These are phyloP conservation scores for Onychostoma macrolepis DNA, from an alignment of 2,113 vertebrate genomes.

Conservation along the genomic window DNA sequence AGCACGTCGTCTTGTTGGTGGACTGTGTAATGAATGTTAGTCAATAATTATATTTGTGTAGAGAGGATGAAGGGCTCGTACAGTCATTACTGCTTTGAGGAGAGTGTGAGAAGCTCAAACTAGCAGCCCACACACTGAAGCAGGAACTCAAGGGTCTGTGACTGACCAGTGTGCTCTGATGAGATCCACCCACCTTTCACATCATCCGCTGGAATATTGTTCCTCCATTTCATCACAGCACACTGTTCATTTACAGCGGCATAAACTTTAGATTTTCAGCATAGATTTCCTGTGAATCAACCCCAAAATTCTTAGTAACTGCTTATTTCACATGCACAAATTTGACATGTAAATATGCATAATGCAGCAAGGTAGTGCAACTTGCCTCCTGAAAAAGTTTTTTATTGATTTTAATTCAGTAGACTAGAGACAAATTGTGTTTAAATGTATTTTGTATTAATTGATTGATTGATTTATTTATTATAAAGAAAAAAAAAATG, in stretches of 20 bases:
- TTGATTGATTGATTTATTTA: too few relatives aligned
- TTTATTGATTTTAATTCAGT: background rate
- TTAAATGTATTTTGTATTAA: too few relatives aligned
- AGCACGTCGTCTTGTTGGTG: background rate
- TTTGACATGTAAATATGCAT: background rate
- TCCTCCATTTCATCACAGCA: constrained; percentile 7
- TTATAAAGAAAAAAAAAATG: too few relatives aligned
- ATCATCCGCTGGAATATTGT: constrained; percentile 4
- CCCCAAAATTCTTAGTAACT: background rate
- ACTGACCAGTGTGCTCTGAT: constrained; percentile 14
- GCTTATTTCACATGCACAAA: background rate
- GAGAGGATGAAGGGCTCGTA: constrained; percentile 32
- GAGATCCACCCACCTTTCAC: constrained; percentile 30
- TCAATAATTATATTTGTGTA: background rate
- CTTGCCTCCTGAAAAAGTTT: background rate
- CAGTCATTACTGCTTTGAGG: constrained; percentile 20
- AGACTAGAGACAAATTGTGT: too few relatives aligned
- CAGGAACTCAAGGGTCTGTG: constrained; percentile 16
- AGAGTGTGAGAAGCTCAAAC: constrained; percentile 33
- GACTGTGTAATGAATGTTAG: background rate
- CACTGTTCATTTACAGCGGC: background rate
- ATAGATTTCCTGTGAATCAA: background rate
- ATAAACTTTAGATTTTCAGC: background rate
- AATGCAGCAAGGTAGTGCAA: background rate
- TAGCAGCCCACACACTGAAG: constrained; percentile 48